A percentile compares a stretch with the other conserved stretches of the same genome.
Conservation (phyloP, 2,888 invertebrate genomes). For the Synanthedon andrenaeformis region DNA sequence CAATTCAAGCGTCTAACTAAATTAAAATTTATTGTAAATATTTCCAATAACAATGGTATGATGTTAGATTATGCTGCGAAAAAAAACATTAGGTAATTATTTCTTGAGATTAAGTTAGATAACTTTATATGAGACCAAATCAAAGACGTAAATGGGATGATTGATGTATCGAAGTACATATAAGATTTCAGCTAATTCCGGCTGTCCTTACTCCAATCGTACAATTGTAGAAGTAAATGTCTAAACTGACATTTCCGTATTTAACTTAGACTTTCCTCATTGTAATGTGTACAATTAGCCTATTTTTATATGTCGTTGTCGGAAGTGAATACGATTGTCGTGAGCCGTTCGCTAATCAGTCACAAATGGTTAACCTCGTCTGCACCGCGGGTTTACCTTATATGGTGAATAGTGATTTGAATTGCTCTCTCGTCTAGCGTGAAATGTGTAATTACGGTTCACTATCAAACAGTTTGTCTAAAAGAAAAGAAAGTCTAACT, state of each 20-base stretch:
- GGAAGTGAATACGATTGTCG: not conserved
- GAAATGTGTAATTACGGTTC: not conserved
- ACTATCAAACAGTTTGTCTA: not conserved
- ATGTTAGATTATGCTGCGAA: too few species aligned
- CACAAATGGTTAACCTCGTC: conserved; percentile 20
- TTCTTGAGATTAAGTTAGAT: too few species aligned
- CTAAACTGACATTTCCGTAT: not conserved
- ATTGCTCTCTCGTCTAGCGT: not conserved
- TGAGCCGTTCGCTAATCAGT: not conserved
- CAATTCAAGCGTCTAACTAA: too few species aligned
- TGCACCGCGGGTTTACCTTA: conserved; percentile 17
- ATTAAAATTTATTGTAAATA: too few species aligned
- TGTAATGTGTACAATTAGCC: not conserved
- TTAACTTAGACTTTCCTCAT: conserved; percentile 2
- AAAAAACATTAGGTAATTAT: too few species aligned
- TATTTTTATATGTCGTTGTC: not conserved
- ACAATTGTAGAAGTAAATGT: not conserved
- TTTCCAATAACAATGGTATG: too few species aligned
- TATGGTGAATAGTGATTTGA: conserved; percentile 15
- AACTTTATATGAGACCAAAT: too few species aligned
- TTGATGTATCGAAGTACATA: too few species aligned
- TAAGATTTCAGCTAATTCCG: too few species aligned
- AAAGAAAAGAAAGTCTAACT: too few species aligned
- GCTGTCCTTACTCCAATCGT: not conserved
- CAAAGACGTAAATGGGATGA: too few species aligned